Evolutionary conservation across 2,888 invertebrate genomes (phyloP), one percentile per base, ranked within the genome.

Genomic region (Sisyra terminalis): DNA sequence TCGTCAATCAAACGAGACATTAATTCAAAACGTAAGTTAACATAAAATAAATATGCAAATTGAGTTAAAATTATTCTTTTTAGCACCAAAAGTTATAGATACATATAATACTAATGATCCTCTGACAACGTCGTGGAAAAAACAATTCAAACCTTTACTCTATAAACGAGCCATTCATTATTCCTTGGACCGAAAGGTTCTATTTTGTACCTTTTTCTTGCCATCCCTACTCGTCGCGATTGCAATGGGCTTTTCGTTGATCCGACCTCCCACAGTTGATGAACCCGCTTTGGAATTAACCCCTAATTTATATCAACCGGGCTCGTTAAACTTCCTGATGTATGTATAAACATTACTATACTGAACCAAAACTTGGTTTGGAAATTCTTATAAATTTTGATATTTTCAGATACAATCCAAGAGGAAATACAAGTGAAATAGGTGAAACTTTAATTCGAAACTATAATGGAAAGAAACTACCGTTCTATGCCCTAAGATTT

Each of bases 231-330:
- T 79, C 57, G 74, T 78, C 50, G 60, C 69, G 0, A 58, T 71
- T 14, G 76, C 79, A n/a, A 78, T 79, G 78, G 75, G 67, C 34
- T 78, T 78, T 63, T 72, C 78, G 16, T 66, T 69, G 54, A 67
- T 78, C 47, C 66, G 78, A 0, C 70, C 78, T 14, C 76, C 76
- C 2, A 69, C 72, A 5, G 74, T 73, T 52, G 70, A 70, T 51
- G 77, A 78, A 49, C 57, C 68, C 1, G 49, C 69, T 0, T 55
- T 78, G 31, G 57, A 54, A 5, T 59, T 79, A 1, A 57, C 61
- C 1, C 65, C 67, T 0, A 54, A 59, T 2, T 55, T 78, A 1
- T 79, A 79, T 50, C 50, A 56, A 3, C 55, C 60, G 1, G 59
- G 61, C 42, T 59, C 60, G 2, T 59, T 58, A 2, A 61, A 68